Base-by-base conservation (phyloP, 2,888 invertebrate species). In the Harpalus rufipes region DNA sequence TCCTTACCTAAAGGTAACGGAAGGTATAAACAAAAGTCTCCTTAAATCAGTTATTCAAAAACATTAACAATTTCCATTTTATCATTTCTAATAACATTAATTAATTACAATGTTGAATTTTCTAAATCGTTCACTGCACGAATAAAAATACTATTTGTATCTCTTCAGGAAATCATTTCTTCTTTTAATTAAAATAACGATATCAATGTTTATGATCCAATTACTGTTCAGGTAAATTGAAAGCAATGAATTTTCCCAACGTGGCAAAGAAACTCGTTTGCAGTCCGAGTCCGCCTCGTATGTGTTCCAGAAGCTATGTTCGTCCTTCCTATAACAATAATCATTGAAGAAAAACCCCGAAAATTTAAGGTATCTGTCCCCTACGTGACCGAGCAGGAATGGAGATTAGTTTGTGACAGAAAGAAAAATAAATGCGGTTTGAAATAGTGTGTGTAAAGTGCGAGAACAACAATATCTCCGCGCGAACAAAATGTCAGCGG, bases 401-500 rank as follows among this genome's bases (percentile, higher is more conserved):
- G 44, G 44, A 51, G 44, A 51, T 44, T 18, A 44, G 72, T 44
- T 18, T 39, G 41, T 68, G 32, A 32, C 32, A 32, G 32, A 32
- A 32, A 68, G 72, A 44, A 74, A 74, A 74, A 44, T 44, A 44
- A 74, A 41, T 44, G 72, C 41, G 44, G 41, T 44, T 74, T 41
- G 44, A 74, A 74, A 74, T 74, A 74, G 72, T 74, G 56, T 56
- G 56, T 78, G 78, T 78, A 78, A 78, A 56, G 56, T 78, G 78
- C 68, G 81, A 65, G 14, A 51, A 81, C 81, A 81, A 63, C 81
- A 81, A 81, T 81, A 81, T 81, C 81, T 81, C 51, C 16, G 56
- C 21, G 21, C 61, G 72, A 83, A 76, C 76, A 74, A 76, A 83
- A 83, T 83, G 83, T 83, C 83, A 76, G 44, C 83, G 58, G 83